phyloP scores from a whole-genome alignment of 92 coral and sea anemone genomes.

The Paragorgia papillata region DNA sequence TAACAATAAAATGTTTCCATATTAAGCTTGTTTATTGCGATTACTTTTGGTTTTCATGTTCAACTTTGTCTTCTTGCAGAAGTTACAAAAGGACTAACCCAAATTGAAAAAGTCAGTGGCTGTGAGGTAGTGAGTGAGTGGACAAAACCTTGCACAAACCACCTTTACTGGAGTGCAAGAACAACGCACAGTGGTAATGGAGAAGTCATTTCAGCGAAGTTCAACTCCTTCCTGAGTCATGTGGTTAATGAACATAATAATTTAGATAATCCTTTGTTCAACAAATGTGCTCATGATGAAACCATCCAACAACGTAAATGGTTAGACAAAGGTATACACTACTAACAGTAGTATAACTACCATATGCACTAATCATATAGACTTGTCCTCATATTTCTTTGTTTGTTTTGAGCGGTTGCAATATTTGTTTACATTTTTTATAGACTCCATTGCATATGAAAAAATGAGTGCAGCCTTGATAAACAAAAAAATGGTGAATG shows the following conservation, averaged over 20 bases:
- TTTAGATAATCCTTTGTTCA: conserved; percentile 2
- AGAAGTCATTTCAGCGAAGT: conserved; percentile 19
- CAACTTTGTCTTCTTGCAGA: too few relatives aligned
- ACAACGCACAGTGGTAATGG: conserved; percentile 9
- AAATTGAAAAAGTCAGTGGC: too few relatives aligned
- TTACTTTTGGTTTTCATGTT: too few relatives aligned
- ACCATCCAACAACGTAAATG: conserved; percentile 11
- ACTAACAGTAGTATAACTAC: too few relatives aligned
- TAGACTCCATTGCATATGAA: conserved; percentile 54
- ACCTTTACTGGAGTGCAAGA: conserved; percentile 5
- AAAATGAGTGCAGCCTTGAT: conserved; percentile 53
- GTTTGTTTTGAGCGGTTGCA: too few relatives aligned
- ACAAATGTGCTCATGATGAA: conserved; percentile 24
- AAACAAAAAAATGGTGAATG: conserved; percentile 27
- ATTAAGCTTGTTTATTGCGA: too few relatives aligned
- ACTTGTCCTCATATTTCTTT: neutral
- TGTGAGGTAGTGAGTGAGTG: too few relatives aligned
- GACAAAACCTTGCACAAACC: neutral
- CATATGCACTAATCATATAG: too few relatives aligned
- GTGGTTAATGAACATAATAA: conserved; percentile 14
- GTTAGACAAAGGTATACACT: neutral
- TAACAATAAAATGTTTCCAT: too few relatives aligned
- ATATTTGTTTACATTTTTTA: too few relatives aligned
- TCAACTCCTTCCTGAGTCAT: conserved; percentile 14
- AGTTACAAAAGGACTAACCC: too few relatives aligned